These are phyloP conservation scores for Macroglossus sobrinus DNA, from an alignment of 2,113 vertebrate genomes.

Conservation along the genomic window DNA sequence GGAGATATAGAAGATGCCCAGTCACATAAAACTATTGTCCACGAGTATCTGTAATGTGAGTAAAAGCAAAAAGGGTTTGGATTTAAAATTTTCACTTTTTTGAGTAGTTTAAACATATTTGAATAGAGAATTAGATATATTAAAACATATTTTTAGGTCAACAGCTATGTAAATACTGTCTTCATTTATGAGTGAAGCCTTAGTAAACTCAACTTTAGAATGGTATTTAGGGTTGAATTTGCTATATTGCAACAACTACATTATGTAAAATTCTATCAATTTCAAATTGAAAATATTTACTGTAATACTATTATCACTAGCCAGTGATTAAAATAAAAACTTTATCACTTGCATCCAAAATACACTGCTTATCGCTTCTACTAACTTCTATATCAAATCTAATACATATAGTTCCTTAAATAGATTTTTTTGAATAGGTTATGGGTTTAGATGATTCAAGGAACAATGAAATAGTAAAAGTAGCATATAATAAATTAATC, in stretches of 20 bases:
- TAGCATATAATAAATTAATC: constrained; percentile 6
- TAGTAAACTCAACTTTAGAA: neutral
- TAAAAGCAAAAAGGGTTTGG: neutral
- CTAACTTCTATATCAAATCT: neutral
- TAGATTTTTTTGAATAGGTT: neutral
- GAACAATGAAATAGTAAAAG: neutral
- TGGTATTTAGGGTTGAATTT: neutral
- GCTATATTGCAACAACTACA: neutral
- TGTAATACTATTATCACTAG: neutral
- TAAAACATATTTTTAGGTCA: neutral
- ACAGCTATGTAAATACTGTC: neutral
- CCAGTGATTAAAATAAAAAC: neutral
- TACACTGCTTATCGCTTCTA: neutral
- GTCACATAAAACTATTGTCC: neutral
- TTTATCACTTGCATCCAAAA: neutral
- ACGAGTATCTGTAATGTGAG: neutral
- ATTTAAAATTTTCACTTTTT: neutral
- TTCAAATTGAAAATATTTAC: neutral
- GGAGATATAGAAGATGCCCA: neutral
- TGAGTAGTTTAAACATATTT: neutral
- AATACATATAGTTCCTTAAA: neutral
- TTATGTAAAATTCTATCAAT: neutral
- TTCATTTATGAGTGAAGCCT: neutral
- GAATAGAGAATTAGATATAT: neutral
- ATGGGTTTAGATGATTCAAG: neutral